Base-by-base conservation (phyloP, 2,888 invertebrate genomes). In the Glyphotaelius pellucidus region DNA sequence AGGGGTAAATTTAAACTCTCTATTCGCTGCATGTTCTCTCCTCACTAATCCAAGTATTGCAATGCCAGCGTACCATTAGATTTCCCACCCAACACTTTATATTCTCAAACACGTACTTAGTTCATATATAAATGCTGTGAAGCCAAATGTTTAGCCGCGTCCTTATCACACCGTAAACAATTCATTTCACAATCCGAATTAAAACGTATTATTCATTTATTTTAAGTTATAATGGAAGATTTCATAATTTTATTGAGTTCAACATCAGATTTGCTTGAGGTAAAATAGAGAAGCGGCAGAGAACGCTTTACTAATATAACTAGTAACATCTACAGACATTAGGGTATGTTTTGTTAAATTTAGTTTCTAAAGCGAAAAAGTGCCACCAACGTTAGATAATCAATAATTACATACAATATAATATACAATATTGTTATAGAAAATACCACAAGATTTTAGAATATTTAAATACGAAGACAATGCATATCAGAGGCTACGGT, bases 371-470 rank as follows among this genome's bases (percentile, higher is more conserved):
- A 83, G 83, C 83, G n/a, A 83, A 83, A 32, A 83, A 83, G 83
- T 83, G 83, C 83, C 83, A 87, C 87, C 47, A 47, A 87, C 42
- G 11, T 67, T 87, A 35, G 30, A 25, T 87, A 47, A 31, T 87
- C 42, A 47, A 42, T 32, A n/a, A 87, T 87, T 67, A 67, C 67
- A 52, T 42, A 86, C 38, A 67, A 31, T 35, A 84, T 84, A 30
- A 42, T 42, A 42, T 42, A 42, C 12, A 25, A 83, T 83, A 83
- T 67, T 83, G 35, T 83, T 32, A 35, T 83, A 83, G 35, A 83
- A 83, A 83, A 83, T 83, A 83, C 83, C 83, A 83, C 83, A 83
- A 35, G 83, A 83, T 83, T 83, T 83, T 83, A 83, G 83, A 83
- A 83, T 83, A 83, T 83, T 83, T 35, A 83, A 83, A 83, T 83